Conservation (phyloP, 2,113 vertebrate genomes). For the Glaucomys volans region DNA sequence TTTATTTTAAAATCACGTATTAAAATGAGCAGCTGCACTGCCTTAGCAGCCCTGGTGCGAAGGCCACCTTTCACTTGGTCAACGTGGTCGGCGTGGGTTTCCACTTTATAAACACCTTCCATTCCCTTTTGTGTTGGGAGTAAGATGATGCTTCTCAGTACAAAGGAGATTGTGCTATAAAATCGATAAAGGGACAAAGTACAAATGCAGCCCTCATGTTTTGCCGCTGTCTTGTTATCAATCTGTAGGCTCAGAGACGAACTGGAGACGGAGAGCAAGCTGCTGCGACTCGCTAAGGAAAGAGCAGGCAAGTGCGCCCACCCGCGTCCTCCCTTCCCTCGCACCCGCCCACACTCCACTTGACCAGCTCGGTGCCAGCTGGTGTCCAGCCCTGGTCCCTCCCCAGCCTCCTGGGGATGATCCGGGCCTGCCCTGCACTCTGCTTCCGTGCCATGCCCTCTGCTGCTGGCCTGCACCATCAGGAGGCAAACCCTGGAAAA, state of each 20-base stretch:
- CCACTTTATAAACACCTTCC: not conserved
- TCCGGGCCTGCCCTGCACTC: rapidly evolving
- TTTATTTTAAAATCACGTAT: not conserved
- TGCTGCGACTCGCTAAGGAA: slow-evolving; percentile 43
- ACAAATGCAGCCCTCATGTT: not conserved
- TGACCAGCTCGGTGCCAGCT: too few relatives aligned
- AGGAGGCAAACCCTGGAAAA: not conserved
- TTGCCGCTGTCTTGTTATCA: not conserved
- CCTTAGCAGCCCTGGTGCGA: rapidly evolving
- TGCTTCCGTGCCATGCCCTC: not conserved
- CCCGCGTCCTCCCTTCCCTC: too few relatives aligned
- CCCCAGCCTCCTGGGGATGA: too few relatives aligned
- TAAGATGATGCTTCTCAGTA: not conserved
- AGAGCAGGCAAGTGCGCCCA: slow-evolving; percentile 35
- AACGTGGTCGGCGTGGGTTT: too few relatives aligned
- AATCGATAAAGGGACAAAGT: not conserved
- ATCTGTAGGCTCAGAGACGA: slow-evolving; percentile 81
- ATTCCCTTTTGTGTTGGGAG: not conserved
- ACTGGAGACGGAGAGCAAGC: slow-evolving; percentile 47
- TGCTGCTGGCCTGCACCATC: not conserved
- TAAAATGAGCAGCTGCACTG: not conserved
- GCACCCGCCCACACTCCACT: too few relatives aligned
- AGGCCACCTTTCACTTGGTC: too few relatives aligned
- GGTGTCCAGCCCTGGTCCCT: rapidly evolving
- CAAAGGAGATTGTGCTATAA: not conserved